Conservation (phyloP, 1,140 invertebrate species). For the Cydia strobilella region DNA sequence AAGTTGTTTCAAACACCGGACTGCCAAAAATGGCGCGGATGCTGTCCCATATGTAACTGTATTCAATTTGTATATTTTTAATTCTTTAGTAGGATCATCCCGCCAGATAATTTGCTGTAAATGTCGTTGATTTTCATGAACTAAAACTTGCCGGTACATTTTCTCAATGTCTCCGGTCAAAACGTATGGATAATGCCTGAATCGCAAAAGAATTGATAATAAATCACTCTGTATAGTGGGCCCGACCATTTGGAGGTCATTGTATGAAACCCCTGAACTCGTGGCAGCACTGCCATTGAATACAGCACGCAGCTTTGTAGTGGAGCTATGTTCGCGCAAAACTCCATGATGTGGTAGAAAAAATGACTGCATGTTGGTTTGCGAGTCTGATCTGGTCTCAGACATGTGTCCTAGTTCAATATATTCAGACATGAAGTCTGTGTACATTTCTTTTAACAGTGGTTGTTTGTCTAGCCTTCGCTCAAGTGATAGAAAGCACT, state of each 20-base stretch:
- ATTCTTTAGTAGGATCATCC: conserved; percentile 31
- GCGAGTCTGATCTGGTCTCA: neutral
- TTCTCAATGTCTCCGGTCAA: conserved; percentile 53
- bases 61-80: conserved; percentile 34
- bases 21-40: conserved; percentile 26
- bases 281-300: conserved; percentile 34
- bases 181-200: conserved; percentile 12
- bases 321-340: conserved; percentile 13
- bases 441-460: conserved; percentile 43
- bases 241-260: conserved; percentile 50
- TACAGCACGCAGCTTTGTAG: conserved; percentile 15
- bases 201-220: conserved; percentile 44
- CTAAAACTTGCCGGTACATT: conserved; percentile 63
- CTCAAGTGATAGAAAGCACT: conserved; percentile 32
- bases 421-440: conserved; percentile 56
- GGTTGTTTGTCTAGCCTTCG: conserved; percentile 6
- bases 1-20: conserved; percentile 13
- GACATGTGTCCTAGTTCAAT: conserved; percentile 53
- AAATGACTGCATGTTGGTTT: neutral
- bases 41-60: too few relatives aligned
- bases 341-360: conserved; percentile 33
- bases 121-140: conserved; percentile 45
- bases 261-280: conserved; percentile 48
- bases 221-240: conserved; percentile 60
- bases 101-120: conserved; percentile 62